Conservation (phyloP, 2,113 vertebrate genomes). For the Callorhinus ursinus region DNA sequence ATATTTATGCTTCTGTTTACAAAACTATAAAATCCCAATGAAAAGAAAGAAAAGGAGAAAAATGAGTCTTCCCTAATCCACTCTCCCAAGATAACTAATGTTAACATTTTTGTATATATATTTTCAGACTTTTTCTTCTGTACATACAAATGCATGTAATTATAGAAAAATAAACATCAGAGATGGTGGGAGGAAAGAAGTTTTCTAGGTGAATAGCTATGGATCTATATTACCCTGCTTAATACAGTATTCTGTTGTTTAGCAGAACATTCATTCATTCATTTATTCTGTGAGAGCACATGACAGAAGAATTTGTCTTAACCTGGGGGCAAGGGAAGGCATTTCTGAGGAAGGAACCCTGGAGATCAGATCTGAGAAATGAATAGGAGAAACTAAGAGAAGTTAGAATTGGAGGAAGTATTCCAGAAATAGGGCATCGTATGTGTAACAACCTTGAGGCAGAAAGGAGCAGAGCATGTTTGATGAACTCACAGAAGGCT, state of each 20-base stretch:
- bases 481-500: background rate
- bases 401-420: background rate
- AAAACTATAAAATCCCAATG: background rate
- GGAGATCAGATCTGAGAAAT: background rate
- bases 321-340: background rate
- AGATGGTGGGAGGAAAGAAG: background rate
- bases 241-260: background rate
- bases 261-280: background rate
- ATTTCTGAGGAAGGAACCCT: background rate
- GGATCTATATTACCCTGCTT: background rate
- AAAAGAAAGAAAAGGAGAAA: conserved; percentile 51
- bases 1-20: background rate
- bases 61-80: background rate
- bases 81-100: background rate
- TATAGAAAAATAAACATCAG: background rate
- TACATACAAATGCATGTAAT: background rate
- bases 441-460: background rate
- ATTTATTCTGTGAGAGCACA: background rate
- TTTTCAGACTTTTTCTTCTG: conserved; percentile 9
- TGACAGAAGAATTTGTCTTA: background rate
- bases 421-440: background rate
- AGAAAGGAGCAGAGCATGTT: background rate
- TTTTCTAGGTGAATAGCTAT: background rate
- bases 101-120: conserved; percentile 31
- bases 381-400: background rate